phyloP scores from a whole-genome alignment of 2,888 invertebrate genomes.

The Meloe dianella region DNA sequence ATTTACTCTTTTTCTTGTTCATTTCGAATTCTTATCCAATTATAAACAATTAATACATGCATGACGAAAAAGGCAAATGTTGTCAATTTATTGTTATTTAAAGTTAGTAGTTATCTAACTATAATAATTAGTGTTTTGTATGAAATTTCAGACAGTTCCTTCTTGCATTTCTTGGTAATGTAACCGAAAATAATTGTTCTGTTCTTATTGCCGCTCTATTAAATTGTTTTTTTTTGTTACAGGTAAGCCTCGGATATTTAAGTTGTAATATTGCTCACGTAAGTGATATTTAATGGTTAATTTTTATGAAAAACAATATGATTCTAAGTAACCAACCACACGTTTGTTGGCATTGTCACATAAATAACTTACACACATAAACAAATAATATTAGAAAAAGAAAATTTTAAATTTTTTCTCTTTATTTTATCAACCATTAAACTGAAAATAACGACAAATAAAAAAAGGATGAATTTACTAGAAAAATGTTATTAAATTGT shows the following conservation, averaged over 20 bases:
- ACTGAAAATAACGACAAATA: background rate
- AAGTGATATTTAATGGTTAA: background rate
- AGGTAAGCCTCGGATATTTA: background rate
- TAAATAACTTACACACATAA: background rate
- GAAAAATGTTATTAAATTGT: background rate
- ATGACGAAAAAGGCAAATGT: no score
- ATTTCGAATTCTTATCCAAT: no score
- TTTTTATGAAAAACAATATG: background rate
- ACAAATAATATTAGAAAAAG: background rate
- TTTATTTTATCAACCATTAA: slow-evolving; percentile 3
- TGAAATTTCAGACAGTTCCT: no score
- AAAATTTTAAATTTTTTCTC: slow-evolving; percentile 4
- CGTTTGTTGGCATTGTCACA: background rate
- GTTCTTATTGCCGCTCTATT: background rate
- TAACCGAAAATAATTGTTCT: background rate
- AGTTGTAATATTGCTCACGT: background rate
- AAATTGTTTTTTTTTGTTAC: background rate
- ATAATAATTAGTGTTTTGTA: no score
- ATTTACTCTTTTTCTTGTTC: no score
- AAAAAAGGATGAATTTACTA: background rate
- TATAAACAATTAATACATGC: no score
- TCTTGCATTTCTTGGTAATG: background rate
- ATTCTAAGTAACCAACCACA: background rate
- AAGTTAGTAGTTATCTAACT: no score
- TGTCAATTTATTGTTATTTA: no score